phyloP scores from a whole-genome alignment of 1,140 invertebrate genomes.

The Agrilus planipennis region DNA sequence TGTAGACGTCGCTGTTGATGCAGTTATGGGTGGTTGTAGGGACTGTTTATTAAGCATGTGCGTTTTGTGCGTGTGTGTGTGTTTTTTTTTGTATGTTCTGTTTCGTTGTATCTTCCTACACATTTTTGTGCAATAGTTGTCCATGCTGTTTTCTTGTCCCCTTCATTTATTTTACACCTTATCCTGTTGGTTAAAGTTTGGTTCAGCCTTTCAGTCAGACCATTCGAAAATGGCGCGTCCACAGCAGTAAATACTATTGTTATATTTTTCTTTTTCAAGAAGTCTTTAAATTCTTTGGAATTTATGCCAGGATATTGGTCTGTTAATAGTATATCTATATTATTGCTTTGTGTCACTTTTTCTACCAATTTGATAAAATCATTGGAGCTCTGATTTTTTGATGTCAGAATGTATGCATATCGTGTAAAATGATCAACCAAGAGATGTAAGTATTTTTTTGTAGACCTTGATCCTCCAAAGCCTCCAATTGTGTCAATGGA shows the following conservation, averaged over 20 bases:
- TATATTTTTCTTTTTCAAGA: constrained; percentile 18
- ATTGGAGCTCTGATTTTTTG: constrained; percentile 24
- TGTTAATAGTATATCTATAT: no score
- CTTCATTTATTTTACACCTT: constrained; percentile 30
- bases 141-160: constrained; percentile 23
- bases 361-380: constrained; percentile 32
- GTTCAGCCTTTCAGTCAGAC: constrained; percentile 29
- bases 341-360: constrained; percentile 15
- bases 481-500: constrained; percentile 30
- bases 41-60: no score
- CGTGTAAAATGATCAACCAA: constrained; percentile 25
- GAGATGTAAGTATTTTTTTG: constrained; percentile 28
- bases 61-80: no score
- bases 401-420: constrained; percentile 28
- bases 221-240: constrained; percentile 29
- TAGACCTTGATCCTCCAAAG: constrained; percentile 22
- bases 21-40: no score
- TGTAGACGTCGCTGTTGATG: no score
- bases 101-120: no score
- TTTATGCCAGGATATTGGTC: constrained; percentile 28
- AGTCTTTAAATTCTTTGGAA: constrained; percentile 28
- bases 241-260: constrained; percentile 27
- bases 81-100: no score
- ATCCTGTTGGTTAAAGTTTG: constrained; percentile 30
- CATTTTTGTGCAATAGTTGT: constrained; percentile 30